phyloP scores from a whole-genome alignment of 2,888 invertebrate genomes.

The Phortica okadai region DNA sequence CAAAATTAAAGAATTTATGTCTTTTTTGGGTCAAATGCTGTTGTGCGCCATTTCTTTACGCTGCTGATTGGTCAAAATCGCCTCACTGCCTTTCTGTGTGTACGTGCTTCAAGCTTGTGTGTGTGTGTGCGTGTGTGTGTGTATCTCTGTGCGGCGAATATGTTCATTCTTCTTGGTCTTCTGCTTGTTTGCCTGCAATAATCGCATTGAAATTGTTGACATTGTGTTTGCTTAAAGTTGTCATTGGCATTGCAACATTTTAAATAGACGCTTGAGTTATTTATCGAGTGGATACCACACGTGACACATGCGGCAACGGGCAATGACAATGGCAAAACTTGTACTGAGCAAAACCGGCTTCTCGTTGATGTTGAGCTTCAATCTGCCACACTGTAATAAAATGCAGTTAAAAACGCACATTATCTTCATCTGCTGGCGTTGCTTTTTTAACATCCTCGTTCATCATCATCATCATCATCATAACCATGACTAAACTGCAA shows the following conservation, averaged over 20 bases:
- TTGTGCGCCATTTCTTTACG: conserved; percentile 21
- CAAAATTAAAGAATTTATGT: conserved; percentile 38
- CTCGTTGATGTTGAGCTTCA: background rate
- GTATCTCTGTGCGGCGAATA: background rate
- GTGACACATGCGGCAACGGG: background rate
- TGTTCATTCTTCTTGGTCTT: background rate
- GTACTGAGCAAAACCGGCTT: background rate
- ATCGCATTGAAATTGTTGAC: conserved; percentile 7
- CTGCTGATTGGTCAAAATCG: conserved; percentile 1
- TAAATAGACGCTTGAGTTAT: conserved; percentile 1
- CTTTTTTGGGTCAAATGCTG: conserved; percentile 34
- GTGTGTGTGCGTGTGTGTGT: background rate
- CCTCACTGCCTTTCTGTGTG: background rate
- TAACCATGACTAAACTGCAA: background rate
- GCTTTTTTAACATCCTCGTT: no score
- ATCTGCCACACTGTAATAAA: conserved; percentile 2
- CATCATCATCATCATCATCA: no score
- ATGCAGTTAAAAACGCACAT: conserved; percentile 1
- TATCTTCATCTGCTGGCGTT: background rate
- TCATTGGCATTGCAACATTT: background rate
- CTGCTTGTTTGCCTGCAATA: background rate
- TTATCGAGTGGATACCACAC: background rate
- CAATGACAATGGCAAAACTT: background rate
- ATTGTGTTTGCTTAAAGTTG: conserved; percentile 26
- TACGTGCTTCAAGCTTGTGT: background rate